Conservation (phyloP, 2,797 vertebrate genomes). For the Craterocephalus amniculus region DNA sequence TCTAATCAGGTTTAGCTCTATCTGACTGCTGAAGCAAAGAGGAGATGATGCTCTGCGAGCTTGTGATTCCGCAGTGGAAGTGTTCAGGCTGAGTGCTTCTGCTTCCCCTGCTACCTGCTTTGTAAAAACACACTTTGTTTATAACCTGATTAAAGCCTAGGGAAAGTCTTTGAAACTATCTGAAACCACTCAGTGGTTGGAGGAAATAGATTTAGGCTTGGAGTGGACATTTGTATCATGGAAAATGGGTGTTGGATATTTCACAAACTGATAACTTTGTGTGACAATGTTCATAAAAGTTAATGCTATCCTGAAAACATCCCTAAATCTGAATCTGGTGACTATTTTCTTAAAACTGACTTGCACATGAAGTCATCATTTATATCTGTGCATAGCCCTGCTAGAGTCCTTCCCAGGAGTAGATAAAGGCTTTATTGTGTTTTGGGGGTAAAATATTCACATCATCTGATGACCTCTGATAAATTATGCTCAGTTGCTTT, state of each 20-base stretch:
- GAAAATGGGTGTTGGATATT: constrained; percentile 25
- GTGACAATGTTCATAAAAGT: constrained; percentile 9
- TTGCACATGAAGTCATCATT: no score
- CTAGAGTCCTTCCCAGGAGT: no score
- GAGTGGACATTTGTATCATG: constrained; percentile 3
- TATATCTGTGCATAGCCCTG: no score
- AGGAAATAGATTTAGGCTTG: constrained; percentile 35
- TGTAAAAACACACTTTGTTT: constrained; percentile 50
- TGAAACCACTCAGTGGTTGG: constrained; percentile 17
- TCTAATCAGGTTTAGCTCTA: constrained; percentile 65
- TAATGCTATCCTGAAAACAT: neutral
- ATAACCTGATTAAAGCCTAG: constrained; percentile 67
- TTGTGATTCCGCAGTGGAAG: constrained; percentile 48
- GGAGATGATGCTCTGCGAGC: constrained; percentile 20
- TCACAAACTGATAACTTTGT: constrained; percentile 8
- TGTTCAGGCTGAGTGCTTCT: constrained; percentile 53
- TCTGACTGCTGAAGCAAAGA: constrained; percentile 18
- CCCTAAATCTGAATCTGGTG: neutral
- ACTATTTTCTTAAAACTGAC: no score
- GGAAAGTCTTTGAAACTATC: constrained; percentile 60
- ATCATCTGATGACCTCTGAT: neutral
- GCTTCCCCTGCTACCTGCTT: constrained; percentile 56
- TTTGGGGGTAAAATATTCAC: neutral
- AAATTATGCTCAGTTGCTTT: neutral
- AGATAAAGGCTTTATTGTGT: neutral